phyloP scores from a whole-genome alignment of 2,888 invertebrate genomes.

The Acronicta psi region DNA sequence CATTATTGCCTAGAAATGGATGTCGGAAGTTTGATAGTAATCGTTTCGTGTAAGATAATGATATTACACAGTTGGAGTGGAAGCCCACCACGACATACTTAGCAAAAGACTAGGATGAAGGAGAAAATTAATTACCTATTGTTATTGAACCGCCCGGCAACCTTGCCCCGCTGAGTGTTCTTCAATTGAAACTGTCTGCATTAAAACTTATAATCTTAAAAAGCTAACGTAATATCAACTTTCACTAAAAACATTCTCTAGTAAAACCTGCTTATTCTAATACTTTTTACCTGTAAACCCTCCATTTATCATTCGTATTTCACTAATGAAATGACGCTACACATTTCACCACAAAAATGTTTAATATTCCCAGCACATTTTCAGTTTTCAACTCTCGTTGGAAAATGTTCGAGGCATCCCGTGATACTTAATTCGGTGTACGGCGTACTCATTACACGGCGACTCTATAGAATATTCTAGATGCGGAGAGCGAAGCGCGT shows the following conservation, averaged over 20 bases:
- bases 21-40: too few relatives aligned
- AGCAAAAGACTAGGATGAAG: too few relatives aligned
- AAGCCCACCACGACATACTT: too few relatives aligned
- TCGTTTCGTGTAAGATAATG: too few relatives aligned
- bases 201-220: too few relatives aligned
- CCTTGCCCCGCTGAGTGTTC: too few relatives aligned
- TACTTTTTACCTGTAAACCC: background rate
- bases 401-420: slow-evolving; percentile 23
- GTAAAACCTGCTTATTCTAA: background rate
- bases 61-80: too few relatives aligned
- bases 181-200: too few relatives aligned
- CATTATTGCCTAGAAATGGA: too few relatives aligned
- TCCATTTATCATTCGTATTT: slow-evolving; percentile 2
- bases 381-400: slow-evolving; percentile 16
- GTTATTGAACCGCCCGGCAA: too few relatives aligned
- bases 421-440: slow-evolving; percentile 50
- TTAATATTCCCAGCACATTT: slow-evolving; percentile 11
- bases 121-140: too few relatives aligned
- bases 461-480: slow-evolving; percentile 58
- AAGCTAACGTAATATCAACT: background rate
- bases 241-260: background rate
- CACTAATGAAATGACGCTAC: slow-evolving; percentile 17
- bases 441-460: slow-evolving; percentile 52
- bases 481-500: slow-evolving; percentile 31
- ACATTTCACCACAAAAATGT: slow-evolving; percentile 1